Conservation (phyloP, 2,113 vertebrate genomes). For the Glaucidium brasilianum region DNA sequence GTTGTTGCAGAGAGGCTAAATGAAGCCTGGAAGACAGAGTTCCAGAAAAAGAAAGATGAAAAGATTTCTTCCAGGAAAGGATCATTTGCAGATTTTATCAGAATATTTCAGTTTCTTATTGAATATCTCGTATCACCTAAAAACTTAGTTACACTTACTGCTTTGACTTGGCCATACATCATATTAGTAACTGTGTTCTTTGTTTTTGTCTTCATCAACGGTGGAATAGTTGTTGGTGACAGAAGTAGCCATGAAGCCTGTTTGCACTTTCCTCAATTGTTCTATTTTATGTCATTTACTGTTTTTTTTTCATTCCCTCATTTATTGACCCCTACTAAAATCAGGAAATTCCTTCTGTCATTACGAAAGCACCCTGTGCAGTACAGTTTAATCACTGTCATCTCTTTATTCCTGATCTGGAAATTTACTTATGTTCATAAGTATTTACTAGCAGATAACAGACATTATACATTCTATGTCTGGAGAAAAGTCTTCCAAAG, state of each 20-base stretch:
- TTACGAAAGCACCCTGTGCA: conserved; percentile 76
- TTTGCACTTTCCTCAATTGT: conserved; percentile 91
- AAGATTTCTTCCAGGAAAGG: conserved; percentile 69
- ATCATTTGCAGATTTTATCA: conserved; percentile 71
- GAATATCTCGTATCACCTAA: conserved; percentile 68
- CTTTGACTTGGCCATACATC: conserved; percentile 85
- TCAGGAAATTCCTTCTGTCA: conserved; percentile 78
- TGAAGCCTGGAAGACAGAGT: conserved; percentile 84
- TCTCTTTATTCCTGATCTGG: conserved; percentile 85
- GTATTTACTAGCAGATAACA: conserved; percentile 95
- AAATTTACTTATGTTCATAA: conserved; percentile 91
- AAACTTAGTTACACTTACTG: conserved; percentile 71
- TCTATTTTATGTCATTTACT: conserved; percentile 91
- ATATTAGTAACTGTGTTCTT: conserved; percentile 74
- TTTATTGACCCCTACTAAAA: conserved; percentile 76
- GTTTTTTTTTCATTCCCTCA: conserved; percentile 85
- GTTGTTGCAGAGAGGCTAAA: conserved; percentile 83
- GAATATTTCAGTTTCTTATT: conserved; percentile 74
- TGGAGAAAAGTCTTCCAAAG: conserved; percentile 90
- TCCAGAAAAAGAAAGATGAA: conserved; percentile 87
- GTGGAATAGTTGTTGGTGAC: conserved; percentile 92
- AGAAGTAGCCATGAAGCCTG: conserved; percentile 88
- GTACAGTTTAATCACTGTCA: conserved; percentile 62
- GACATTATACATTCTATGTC: conserved; percentile 93
- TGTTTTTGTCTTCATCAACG: conserved; percentile 81